Evolutionary conservation across 2,113 vertebrate species (phyloP), one percentile per base, ranked within the genome.

Genomic region (Tretioscincus oriximinensis): DNA sequence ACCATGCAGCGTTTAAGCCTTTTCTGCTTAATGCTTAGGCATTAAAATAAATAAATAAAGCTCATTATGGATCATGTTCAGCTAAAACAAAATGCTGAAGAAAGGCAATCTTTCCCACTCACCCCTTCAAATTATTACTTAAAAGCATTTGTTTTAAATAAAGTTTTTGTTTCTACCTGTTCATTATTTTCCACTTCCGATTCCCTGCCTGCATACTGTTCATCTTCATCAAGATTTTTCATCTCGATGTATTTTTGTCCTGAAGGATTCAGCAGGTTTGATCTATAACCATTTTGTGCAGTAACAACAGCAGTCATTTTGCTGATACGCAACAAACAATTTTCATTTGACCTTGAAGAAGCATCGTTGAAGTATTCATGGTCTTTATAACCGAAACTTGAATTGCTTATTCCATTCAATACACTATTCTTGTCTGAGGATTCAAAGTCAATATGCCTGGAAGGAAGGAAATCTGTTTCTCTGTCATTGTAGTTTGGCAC

Each of bases 81-180:
- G 69, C 60, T 1, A 76, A 49, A 31, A 12, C 14, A 18, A 45
- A 28, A 60, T 31, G 28, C 26, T 49, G 21, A 41, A 26, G 35
- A n/a, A 29, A 75, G 51, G 26, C 21, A 26, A 28, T 12, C 4
- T 20, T 70, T 21, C 5, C 69, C 20, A 58, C 14, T 58, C 66
- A 60, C 14, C 35, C 21, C 4, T 26, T 87, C 68, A 87, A 14
- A 79, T 11, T 58, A 88, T 84, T 91, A 80, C 87, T 29, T 85
- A 86, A 89, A 80, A 93, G 86, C 90, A 67, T 88, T 90, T 89
- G n/a, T 41, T 90, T 85, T 86, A 91, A 92, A 90, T 20, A 81
- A 89, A 91, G 85, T 82, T 77, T 90, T 89, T 86, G 89, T 91
- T 91, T 93, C 90, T 93, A 92, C 92, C 92, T 94, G 93, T 80